Conservation (phyloP, 2,113 vertebrate genomes). For the Lagopus muta region DNA sequence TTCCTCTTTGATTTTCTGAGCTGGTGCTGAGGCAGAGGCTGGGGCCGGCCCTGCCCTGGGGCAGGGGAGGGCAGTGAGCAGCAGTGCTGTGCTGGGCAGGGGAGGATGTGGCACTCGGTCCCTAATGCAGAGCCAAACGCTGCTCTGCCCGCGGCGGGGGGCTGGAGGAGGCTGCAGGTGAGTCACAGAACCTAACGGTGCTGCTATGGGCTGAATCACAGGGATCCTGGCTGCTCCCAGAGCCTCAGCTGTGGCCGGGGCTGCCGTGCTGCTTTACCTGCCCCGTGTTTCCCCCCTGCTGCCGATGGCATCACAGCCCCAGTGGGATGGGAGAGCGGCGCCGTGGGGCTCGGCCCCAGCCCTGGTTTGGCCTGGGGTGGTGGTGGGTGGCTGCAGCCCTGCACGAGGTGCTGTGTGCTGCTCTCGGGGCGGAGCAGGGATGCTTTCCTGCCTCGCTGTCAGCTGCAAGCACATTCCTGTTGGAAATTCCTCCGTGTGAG, state of each 20-base stretch:
- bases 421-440: neutral
- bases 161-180: neutral
- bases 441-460: neutral
- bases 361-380: no score
- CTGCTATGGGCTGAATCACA: no score
- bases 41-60: neutral
- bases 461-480: neutral
- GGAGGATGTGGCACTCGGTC: accelerated
- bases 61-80: neutral
- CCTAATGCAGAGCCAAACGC: neutral
- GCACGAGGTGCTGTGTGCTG: neutral
- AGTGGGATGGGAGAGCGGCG: no score
- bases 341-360: no score
- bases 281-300: neutral
- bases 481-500: neutral
- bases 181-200: neutral
- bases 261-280: no score
- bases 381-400: no score
- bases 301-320: accelerated
- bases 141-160: no score
- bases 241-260: no score
- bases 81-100: neutral
- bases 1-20: neutral
- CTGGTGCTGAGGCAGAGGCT: neutral
- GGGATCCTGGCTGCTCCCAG: no score